A percentile compares a stretch with the other conserved stretches of the same genome.
These are phyloP conservation scores for Mesodorylaimus sp. DNA, from an alignment of 2,888 invertebrate genomes.

Conservation along the genomic window DNA sequence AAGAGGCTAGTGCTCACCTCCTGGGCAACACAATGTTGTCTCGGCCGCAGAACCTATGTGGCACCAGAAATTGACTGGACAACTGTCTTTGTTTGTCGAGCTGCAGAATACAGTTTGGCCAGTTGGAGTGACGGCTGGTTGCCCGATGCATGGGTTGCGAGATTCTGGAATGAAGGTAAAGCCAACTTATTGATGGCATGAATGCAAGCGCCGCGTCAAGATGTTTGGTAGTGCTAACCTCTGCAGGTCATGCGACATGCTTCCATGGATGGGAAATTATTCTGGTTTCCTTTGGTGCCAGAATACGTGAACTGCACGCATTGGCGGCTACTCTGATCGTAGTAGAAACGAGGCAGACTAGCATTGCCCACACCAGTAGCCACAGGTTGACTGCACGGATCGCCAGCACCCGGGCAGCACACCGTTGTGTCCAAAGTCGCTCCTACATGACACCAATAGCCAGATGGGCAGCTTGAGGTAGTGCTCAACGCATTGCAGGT, in stretches of 20 bases:
- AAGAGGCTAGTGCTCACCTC: conserved; percentile 7
- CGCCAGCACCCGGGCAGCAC: conserved; percentile 17
- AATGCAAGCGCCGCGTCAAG: not conserved
- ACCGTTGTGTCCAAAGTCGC: conserved; percentile 20
- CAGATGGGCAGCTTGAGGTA: conserved; percentile 6
- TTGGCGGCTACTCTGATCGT: conserved; percentile 5
- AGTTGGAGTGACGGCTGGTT: conserved; percentile 19
- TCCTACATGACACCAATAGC: conserved; percentile 28
- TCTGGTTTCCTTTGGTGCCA: conserved; percentile 13
- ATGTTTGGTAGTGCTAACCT: not conserved
- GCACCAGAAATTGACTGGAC: conserved; percentile 18
- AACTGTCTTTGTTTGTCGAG: conserved; percentile 16
- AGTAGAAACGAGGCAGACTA: conserved; percentile 14
- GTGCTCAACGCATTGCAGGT: not conserved
- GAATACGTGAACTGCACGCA: conserved; percentile 6
- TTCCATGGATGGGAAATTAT: conserved; percentile 10
- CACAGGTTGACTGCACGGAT: conserved; percentile 25
- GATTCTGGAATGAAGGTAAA: conserved; percentile 21
- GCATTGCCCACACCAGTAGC: conserved; percentile 25
- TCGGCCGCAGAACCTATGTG: conserved; percentile 24
- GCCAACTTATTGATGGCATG: too few species aligned
- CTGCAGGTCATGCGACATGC: not conserved
- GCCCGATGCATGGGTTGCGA: conserved; percentile 29
- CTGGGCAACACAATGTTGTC: conserved; percentile 19
- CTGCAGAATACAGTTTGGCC: conserved; percentile 14